Conservation (phyloP, 2,113 vertebrate genomes). For the Larimichthys polyactis region DNA sequence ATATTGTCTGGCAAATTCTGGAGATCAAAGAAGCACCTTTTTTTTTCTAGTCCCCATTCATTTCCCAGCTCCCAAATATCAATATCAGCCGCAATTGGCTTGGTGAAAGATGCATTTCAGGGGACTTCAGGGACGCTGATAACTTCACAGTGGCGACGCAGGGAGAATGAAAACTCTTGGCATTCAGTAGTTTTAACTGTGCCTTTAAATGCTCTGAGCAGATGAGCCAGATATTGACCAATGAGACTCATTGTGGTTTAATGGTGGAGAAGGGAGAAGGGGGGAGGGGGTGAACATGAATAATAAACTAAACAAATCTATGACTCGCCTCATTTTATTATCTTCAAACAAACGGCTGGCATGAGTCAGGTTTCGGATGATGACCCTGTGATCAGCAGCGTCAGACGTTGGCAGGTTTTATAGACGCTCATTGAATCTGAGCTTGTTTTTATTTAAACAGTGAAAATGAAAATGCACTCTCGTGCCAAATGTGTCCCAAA, state of each 20-base stretch:
- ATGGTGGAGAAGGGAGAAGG: neutral
- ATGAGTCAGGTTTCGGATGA: slow-evolving; percentile 30
- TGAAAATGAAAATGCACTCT: neutral
- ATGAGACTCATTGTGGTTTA: neutral
- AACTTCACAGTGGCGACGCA: neutral
- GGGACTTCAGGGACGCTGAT: neutral
- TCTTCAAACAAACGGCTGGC: neutral
- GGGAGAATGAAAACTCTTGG: neutral
- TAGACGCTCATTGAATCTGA: neutral
- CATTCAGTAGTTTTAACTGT: neutral
- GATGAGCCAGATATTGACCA: neutral
- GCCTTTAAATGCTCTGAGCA: slow-evolving; percentile 15
- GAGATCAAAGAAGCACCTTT: no score
- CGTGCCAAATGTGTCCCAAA: neutral
- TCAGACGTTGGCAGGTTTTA: neutral
- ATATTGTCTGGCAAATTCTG: no score
- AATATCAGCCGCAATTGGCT: neutral
- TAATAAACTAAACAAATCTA: slow-evolving; percentile 21
- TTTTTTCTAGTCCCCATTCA: no score
- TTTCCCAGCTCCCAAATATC: neutral
- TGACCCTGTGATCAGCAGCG: neutral
- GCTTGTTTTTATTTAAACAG: slow-evolving; percentile 10
- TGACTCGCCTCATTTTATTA: neutral
- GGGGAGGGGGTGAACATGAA: neutral
- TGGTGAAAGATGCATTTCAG: neutral